Evolutionary conservation across 2,797 vertebrate genomes (phyloP).

Genomic region (Parotocinclus haroldoi): DNA sequence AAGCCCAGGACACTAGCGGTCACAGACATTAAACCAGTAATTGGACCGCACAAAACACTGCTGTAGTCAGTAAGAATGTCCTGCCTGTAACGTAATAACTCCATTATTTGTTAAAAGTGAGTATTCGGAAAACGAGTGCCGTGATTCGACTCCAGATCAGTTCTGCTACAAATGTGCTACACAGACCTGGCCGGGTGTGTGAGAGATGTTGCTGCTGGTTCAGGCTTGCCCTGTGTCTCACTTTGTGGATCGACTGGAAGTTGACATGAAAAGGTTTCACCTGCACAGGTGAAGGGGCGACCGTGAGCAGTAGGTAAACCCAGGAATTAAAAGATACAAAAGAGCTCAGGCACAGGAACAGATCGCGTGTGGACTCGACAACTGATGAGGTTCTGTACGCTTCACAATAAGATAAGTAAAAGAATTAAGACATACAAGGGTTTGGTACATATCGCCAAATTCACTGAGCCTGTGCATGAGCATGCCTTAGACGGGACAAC

Average conservation of each 20-base stretch:
- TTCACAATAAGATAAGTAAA: too few relatives aligned
- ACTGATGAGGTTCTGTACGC: too few relatives aligned
- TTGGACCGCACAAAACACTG: neutral
- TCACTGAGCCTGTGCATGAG: too few relatives aligned
- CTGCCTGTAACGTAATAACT: neutral
- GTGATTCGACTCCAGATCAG: slow-evolving; percentile 3
- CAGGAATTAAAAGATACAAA: slow-evolving; percentile 4
- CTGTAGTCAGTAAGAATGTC: neutral
- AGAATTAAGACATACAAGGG: too few relatives aligned
- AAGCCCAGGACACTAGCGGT: neutral
- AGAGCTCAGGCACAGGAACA: neutral
- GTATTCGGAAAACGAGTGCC: neutral
- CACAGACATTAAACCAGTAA: neutral
- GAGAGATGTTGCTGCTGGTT: slow-evolving; percentile 21
- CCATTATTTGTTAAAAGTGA: neutral
- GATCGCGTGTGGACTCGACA: too few relatives aligned
- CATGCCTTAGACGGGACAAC: too few relatives aligned
- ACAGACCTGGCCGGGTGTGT: slow-evolving; percentile 4
- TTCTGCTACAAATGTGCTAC: neutral
- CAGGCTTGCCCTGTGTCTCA: slow-evolving; percentile 20
- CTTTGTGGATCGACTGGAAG: slow-evolving; percentile 2
- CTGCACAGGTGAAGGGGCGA: neutral
- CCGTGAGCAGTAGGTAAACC: neutral
- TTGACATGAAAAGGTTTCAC: slow-evolving; percentile 4
- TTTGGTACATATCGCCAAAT: too few relatives aligned